These are phyloP conservation scores for Phataginus tetradactyla DNA, from an alignment of 2,797 vertebrate species.

Conservation along the genomic window DNA sequence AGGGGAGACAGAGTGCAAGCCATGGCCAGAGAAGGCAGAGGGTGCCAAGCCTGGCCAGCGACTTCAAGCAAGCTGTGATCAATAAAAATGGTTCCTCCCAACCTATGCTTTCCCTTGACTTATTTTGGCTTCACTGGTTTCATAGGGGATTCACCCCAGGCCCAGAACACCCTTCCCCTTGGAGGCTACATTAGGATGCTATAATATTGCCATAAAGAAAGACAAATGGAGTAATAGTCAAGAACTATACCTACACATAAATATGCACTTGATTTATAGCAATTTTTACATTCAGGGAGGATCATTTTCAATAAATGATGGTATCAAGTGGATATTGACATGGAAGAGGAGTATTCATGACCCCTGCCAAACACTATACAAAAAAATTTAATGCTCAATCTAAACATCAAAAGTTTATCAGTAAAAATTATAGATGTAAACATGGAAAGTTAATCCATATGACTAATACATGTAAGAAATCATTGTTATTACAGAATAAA, in stretches of 20 bases:
- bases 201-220: neutral
- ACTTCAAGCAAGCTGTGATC: no score
- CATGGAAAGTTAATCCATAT: neutral
- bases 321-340: neutral
- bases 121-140: no score
- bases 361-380: neutral
- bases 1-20: no score
- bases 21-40: no score
- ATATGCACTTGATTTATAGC: neutral
- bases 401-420: neutral
- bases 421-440: neutral
- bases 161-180: no score
- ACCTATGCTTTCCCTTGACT: no score
- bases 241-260: neutral
- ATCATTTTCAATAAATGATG: neutral
- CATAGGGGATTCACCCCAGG: no score
- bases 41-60: no score
- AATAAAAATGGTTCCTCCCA: no score
- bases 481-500: neutral
- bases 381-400: neutral
- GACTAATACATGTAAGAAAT: neutral
- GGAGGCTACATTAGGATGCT: neutral
- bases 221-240: neutral
- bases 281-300: neutral
- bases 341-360: neutral